Evolutionary conservation across 2,888 invertebrate genomes (phyloP), one percentile per base, ranked within the genome.

Genomic region (Scaptomyza tumidula): DNA sequence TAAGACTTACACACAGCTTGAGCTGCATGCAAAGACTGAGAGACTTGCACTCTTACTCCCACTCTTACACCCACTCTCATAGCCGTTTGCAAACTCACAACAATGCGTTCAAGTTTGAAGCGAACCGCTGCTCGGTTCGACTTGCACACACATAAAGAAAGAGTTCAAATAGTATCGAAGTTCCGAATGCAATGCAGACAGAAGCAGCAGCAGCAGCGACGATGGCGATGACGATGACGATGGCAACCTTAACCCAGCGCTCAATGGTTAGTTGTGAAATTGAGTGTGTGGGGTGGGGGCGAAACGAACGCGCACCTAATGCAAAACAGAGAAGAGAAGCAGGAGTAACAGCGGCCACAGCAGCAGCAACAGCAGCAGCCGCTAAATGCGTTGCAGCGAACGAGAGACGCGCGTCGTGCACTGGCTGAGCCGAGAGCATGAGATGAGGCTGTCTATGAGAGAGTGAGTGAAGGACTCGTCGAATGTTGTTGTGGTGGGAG

Each of bases 101-200:
- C 13, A 48, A 33, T n/a, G 41, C 62, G 69, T 52, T 60, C 41
- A 62, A 67, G 62, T 56, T 55, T 46, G 50, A 43, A 41, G 53
- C 61, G 45, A 61, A 35, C 56, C 61, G 56, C 31, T 29, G 37
- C 54, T 61, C 60, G 56, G 31, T 62, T 56, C 54, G 71, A 71
- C 62, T 71, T 70, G 75, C 64, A 75, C 81, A 78, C 64, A 75
- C 84, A 78, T 72, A 80, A 86, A 86, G 85, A 84, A 82, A 80
- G 84, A 78, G 81, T 86, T 84, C 73, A 86, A 86, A 82, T 86
- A 86, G 85, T 82, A 82, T 82, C 81, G 82, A 86, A 80, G 70
- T 60, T 46, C 63, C 79, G 67, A 75, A 68, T 82, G 86, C 83
- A 82, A 45, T 57, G 67, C 64, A 69, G 73, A 46, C 44, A 55